Evolutionary conservation across 1,140 invertebrate species (phyloP).

Genomic region (Heliconius hewitsoni): DNA sequence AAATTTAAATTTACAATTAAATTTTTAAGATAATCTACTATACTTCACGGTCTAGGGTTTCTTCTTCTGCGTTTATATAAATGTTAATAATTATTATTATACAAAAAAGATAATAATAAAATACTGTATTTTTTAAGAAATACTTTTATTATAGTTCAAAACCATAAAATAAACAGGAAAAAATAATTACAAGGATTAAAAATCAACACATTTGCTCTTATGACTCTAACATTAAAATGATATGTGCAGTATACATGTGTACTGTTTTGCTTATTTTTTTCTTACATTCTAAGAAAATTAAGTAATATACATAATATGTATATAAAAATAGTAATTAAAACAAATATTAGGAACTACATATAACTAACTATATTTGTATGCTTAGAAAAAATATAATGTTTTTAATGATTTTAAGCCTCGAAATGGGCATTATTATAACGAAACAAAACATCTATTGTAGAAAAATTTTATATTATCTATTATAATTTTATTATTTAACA

Average conservation of each 20-base stretch:
- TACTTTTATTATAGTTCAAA: not conserved
- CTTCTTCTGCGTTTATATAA: too few relatives aligned
- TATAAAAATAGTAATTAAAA: not conserved
- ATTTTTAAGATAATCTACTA: too few relatives aligned
- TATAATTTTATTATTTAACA: too few relatives aligned
- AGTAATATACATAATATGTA: not conserved
- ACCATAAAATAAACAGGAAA: not conserved
- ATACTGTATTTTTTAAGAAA: not conserved
- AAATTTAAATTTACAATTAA: too few relatives aligned
- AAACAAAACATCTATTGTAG: not conserved
- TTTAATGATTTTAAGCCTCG: not conserved
- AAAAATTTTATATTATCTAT: too few relatives aligned
- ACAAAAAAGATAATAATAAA: not conserved
- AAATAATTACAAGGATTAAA: not conserved
- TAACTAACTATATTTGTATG: not conserved
- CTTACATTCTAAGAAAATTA: not conserved
- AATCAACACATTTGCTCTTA: not conserved
- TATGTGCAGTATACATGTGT: not conserved
- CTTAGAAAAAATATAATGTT: not conserved
- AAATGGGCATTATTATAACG: not conserved
- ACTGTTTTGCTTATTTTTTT: not conserved
- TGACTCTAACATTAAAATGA: not conserved
- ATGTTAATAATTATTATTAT: not conserved
- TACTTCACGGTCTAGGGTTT: too few relatives aligned
- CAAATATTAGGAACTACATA: not conserved